Conservation (phyloP, 2,113 vertebrate species). For the Pseudorasbora parva region DNA sequence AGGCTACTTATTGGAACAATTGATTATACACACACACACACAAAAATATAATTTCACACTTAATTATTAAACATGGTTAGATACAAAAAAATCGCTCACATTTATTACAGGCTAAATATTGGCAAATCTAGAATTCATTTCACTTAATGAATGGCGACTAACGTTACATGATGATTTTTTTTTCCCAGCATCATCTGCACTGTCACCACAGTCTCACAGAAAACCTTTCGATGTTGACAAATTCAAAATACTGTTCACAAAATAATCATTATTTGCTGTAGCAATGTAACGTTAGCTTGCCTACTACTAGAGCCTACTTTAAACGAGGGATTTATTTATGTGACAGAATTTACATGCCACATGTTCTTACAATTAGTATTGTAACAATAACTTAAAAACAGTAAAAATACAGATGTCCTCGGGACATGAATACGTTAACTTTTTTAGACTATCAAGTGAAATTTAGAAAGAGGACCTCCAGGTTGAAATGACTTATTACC, state of each 20-base stretch:
- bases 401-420: not conserved
- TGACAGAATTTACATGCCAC: not conserved
- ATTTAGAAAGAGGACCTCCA: not conserved
- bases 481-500: not conserved
- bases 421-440: not conserved
- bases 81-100: not conserved
- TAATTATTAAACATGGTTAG: not conserved
- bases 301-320: not conserved
- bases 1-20: not conserved
- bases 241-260: not conserved
- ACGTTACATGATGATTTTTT: not conserved
- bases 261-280: not conserved
- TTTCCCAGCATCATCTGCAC: not conserved
- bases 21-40: not conserved
- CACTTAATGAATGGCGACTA: not conserved
- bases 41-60: not conserved
- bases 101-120: not conserved
- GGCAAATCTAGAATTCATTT: not conserved
- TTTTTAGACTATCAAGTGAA: not conserved
- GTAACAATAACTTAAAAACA: not conserved
- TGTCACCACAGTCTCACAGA: not conserved
- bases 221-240: not conserved
- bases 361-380: not conserved
- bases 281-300: not conserved
- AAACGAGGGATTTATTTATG: not conserved